These are phyloP conservation scores for Nylanderia fulva DNA, from an alignment of 1,140 invertebrate genomes.

Conservation along the genomic window DNA sequence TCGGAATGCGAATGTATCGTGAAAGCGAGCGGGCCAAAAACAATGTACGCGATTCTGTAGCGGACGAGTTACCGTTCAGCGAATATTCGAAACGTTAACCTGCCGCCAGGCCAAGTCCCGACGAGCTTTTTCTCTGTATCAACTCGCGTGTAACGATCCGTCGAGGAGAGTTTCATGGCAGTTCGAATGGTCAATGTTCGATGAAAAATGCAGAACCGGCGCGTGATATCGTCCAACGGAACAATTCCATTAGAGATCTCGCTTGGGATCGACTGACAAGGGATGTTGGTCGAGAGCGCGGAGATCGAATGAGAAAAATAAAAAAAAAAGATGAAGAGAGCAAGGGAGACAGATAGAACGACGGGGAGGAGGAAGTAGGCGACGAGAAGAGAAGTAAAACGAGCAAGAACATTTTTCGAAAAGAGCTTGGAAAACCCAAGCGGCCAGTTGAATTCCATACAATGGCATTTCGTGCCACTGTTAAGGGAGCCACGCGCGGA, in stretches of 20 bases:
- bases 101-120: background rate
- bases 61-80: slow-evolving; percentile 26
- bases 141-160: slow-evolving; percentile 52
- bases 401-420: slow-evolving; percentile 58
- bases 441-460: slow-evolving; percentile 60
- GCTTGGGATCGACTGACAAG: slow-evolving; percentile 71
- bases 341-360: background rate
- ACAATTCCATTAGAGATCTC: slow-evolving; percentile 75
- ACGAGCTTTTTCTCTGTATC: slow-evolving; percentile 55
- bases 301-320: slow-evolving; percentile 63
- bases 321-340: slow-evolving; percentile 10
- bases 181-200: slow-evolving; percentile 68
- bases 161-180: slow-evolving; percentile 59
- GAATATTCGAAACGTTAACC: slow-evolving; percentile 41
- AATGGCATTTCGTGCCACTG: slow-evolving; percentile 42
- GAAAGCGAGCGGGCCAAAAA: slow-evolving; percentile 32
- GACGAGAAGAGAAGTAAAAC: slow-evolving; percentile 1
- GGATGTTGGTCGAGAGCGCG: slow-evolving; percentile 61
- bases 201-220: slow-evolving; percentile 73
- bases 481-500: slow-evolving; percentile 12
- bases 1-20: slow-evolving; percentile 30
- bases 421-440: slow-evolving; percentile 52
- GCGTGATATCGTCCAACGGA: slow-evolving; percentile 68
- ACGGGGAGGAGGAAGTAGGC: background rate
- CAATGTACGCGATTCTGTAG: slow-evolving; percentile 34